phyloP scores from a whole-genome alignment of 1,140 invertebrate species.

The Anthonomus grandis region DNA sequence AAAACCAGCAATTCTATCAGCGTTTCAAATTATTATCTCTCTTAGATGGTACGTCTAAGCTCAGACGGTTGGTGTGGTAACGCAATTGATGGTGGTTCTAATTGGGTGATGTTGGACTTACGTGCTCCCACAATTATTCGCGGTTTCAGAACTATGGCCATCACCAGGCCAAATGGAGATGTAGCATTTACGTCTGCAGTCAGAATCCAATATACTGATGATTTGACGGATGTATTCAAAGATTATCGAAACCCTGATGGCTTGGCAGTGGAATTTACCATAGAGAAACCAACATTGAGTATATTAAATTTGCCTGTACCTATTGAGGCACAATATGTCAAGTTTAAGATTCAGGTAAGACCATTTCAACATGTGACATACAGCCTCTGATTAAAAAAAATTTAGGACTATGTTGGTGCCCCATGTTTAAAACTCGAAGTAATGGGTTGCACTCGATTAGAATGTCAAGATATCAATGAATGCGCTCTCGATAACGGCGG shows the following conservation, averaged over 20 bases:
- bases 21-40: conserved; percentile 34
- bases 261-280: conserved; percentile 88
- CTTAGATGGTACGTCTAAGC: conserved; percentile 74
- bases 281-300: conserved; percentile 81
- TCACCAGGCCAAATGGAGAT: conserved; percentile 71
- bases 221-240: conserved; percentile 83
- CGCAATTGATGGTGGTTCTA: conserved; percentile 75
- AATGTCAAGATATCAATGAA: conserved; percentile 91
- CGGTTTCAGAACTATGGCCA: conserved; percentile 86
- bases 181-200: conserved; percentile 85
- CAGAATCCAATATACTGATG: conserved; percentile 81
- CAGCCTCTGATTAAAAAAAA: background rate
- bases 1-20: background rate
- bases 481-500: conserved; percentile 86
- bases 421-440: conserved; percentile 90
- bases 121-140: conserved; percentile 86
- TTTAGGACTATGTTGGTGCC: conserved; percentile 72
- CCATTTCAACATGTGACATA: background rate
- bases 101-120: conserved; percentile 85
- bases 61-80: conserved; percentile 89
- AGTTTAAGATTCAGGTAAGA: conserved; percentile 73
- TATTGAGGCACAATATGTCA: conserved; percentile 86
- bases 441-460: conserved; percentile 88
- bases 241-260: conserved; percentile 90
- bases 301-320: conserved; percentile 86